phyloP scores from a whole-genome alignment of 2,113 vertebrate genomes.

The Potamarius usumacintae region DNA sequence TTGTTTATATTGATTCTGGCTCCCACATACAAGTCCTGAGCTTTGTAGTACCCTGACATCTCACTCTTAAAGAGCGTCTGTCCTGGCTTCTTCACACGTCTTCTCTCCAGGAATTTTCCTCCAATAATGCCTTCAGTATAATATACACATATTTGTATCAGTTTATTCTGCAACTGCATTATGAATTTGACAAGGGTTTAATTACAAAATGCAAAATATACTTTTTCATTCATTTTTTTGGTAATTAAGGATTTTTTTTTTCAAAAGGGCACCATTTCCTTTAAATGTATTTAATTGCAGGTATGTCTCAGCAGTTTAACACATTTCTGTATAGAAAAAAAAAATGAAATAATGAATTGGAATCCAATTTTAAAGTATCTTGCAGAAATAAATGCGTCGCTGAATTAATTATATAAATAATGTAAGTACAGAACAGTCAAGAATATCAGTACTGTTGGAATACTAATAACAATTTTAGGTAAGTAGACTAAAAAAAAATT shows the following conservation, averaged over 20 bases:
- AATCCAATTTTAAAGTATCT: not conserved
- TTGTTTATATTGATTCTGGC: constrained; percentile 78
- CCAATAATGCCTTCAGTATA: constrained; percentile 74
- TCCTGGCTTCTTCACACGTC: constrained; percentile 82
- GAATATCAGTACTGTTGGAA: not conserved
- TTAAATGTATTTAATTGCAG: not conserved
- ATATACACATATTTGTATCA: not conserved
- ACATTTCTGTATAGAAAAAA: not conserved
- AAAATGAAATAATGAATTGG: not conserved
- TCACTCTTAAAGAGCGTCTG: constrained; percentile 86
- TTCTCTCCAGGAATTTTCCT: constrained; percentile 84
- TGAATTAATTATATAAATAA: not conserved
- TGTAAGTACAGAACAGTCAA: not conserved
- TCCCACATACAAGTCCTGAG: constrained; percentile 85
- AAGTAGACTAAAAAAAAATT: not conserved
- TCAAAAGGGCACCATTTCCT: not conserved
- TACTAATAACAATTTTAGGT: not conserved
- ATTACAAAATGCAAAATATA: not conserved
- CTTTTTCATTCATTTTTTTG: not conserved
- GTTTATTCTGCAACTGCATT: not conserved
- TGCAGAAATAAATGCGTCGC: not conserved
- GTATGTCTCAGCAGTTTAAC: not conserved
- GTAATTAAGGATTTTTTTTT: not conserved
- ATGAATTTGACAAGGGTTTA: not conserved
- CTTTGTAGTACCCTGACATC: constrained; percentile 77